phyloP scores from a whole-genome alignment of 2,888 invertebrate genomes.

The Agrochola circellaris region DNA sequence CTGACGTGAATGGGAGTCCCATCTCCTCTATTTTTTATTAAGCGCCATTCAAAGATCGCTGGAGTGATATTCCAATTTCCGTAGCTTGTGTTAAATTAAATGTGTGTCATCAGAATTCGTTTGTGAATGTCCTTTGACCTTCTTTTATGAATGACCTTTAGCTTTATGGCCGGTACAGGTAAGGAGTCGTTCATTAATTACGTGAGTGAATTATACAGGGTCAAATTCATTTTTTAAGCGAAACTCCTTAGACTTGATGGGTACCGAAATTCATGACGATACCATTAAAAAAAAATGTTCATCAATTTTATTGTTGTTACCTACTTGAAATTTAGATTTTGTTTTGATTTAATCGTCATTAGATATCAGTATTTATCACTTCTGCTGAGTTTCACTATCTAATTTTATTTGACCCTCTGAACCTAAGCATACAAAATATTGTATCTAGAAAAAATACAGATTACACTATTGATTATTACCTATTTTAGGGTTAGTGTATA shows the following conservation, averaged over 20 bases:
- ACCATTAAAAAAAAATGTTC: neutral
- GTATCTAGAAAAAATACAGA: no score
- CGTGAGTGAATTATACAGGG: neutral
- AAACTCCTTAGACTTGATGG: neutral
- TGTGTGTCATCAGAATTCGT: neutral
- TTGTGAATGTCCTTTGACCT: neutral
- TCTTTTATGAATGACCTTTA: neutral
- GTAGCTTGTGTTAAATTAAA: constrained; percentile 11
- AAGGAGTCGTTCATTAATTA: neutral
- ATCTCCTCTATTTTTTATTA: constrained; percentile 33
- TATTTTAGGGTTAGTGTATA: no score
- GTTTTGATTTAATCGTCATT: no score
- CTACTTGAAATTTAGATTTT: no score
- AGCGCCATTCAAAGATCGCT: constrained; percentile 14
- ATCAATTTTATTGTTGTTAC: no score
- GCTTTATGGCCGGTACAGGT: no score
- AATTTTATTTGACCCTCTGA: no score
- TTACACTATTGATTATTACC: no score
- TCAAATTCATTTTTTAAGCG: neutral
- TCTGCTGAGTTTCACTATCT: no score
- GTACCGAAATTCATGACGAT: neutral
- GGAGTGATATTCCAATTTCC: constrained; percentile 26
- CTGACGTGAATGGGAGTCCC: constrained; percentile 5
- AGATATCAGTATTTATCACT: no score
- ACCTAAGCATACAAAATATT: no score